A percentile compares a stretch with the other conserved stretches of the same genome.
phyloP scores from a whole-genome alignment of 2,797 vertebrate genomes.

The Tangara arthus region DNA sequence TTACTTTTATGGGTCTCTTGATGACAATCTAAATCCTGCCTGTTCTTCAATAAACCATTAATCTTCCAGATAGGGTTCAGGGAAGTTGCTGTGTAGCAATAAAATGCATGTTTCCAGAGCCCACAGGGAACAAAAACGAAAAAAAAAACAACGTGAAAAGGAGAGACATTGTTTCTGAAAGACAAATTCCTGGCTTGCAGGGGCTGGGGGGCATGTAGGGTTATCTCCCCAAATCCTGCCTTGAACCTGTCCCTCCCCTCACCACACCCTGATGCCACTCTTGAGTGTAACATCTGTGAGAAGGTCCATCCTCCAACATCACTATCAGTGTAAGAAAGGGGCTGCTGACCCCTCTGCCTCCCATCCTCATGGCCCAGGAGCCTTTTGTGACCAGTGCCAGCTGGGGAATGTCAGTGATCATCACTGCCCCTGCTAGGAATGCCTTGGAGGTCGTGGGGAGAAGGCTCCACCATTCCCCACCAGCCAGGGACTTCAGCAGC shows the following conservation, averaged over 20 bases:
- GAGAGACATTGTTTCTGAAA: neutral
- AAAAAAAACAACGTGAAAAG: neutral
- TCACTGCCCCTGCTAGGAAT: neutral
- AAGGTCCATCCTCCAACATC: neutral
- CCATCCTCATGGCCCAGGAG: neutral
- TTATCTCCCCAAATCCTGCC: neutral
- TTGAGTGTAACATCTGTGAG: neutral
- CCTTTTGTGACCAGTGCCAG: neutral
- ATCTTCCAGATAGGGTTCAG: constrained; percentile 67
- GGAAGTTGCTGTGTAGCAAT: constrained; percentile 59
- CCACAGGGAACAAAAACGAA: constrained; percentile 18
- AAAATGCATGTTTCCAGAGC: constrained; percentile 54
- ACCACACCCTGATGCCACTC: neutral
- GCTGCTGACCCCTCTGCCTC: neutral
- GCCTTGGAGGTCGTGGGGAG: neutral
- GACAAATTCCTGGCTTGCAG: neutral
- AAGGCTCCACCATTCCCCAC: neutral
- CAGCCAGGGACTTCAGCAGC: accelerated
- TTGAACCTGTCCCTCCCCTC: neutral
- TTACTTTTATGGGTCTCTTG: constrained; percentile 72
- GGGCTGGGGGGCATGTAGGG: neutral
- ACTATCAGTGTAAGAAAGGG: neutral
- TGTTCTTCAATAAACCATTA: constrained; percentile 71
- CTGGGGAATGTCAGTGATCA: neutral
- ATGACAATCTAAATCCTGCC: constrained; percentile 74